Conservation (phyloP, 2,888 invertebrate genomes). For the Nymphalis urticae region DNA sequence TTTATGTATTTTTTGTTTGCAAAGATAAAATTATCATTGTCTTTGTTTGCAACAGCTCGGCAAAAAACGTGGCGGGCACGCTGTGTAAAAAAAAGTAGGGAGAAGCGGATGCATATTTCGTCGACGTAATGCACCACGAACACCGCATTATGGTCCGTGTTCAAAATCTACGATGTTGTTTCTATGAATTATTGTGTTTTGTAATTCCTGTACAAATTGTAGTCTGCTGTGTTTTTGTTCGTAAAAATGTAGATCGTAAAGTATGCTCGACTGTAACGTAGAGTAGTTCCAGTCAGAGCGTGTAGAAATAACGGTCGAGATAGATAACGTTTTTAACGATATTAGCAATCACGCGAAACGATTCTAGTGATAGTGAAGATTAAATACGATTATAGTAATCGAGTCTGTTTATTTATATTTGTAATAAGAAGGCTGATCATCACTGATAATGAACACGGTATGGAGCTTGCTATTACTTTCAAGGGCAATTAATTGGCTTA, state of each 20-base stretch:
- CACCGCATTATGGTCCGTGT: slow-evolving; percentile 15
- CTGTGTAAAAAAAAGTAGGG: slow-evolving; percentile 12
- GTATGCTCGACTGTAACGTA: slow-evolving; percentile 1
- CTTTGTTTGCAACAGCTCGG: slow-evolving; percentile 12
- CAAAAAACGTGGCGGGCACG: slow-evolving; percentile 13
- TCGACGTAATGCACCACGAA: slow-evolving; percentile 24
- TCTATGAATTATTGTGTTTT: slow-evolving; percentile 2
- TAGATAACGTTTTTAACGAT: not conserved
- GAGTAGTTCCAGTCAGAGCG: not conserved
- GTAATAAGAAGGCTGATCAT: too few species aligned
- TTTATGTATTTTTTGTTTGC: slow-evolving; percentile 16
- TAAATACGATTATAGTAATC: not conserved
- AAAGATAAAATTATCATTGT: slow-evolving; percentile 14
- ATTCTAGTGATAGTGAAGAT: not conserved
- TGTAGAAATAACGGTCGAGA: slow-evolving; percentile 12
- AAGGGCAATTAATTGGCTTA: too few species aligned
- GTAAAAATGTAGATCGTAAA: slow-evolving; percentile 21
- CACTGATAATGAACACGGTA: too few species aligned
- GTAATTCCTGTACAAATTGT: slow-evolving; percentile 6
- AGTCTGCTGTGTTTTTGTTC: not conserved
- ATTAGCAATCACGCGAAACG: not conserved
- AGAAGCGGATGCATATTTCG: slow-evolving; percentile 25
- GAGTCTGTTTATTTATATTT: too few species aligned
- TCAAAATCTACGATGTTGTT: slow-evolving; percentile 6
- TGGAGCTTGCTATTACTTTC: too few species aligned